Conservation (phyloP, 2,888 invertebrate species). For the Agapostemon virescens region DNA sequence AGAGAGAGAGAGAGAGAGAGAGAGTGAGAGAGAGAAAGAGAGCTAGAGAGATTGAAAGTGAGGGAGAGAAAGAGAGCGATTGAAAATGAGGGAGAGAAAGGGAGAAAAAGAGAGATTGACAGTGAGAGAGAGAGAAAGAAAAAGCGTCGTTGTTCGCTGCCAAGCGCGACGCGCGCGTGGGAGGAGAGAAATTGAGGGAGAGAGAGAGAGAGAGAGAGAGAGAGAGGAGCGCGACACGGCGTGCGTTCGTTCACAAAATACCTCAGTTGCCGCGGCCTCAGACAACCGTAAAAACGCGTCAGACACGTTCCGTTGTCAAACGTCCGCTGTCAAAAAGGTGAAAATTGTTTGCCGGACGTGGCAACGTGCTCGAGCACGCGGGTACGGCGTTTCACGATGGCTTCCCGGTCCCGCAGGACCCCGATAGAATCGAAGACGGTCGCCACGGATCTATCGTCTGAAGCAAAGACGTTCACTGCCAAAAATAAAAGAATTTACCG, state of each 20-base stretch:
- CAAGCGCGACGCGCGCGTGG: not conserved
- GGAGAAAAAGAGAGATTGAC: slow-evolving; percentile 11
- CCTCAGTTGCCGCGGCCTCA: slow-evolving; percentile 79
- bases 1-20: slow-evolving; percentile 9
- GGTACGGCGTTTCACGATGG: not conserved
- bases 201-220: slow-evolving; percentile 1
- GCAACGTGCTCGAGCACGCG: slow-evolving; percentile 3
- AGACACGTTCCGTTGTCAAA: not conserved
- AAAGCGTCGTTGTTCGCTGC: not conserved
- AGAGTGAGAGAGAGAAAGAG: slow-evolving; percentile 14
- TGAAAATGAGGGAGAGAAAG: slow-evolving; percentile 1
- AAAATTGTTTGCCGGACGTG: not conserved
- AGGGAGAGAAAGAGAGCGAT: slow-evolving; percentile 15
- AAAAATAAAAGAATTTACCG: slow-evolving; percentile 46
- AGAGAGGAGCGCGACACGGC: slow-evolving; percentile 63
- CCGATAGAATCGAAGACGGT: not conserved
- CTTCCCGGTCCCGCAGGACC: not conserved
- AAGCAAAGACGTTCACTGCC: slow-evolving; percentile 62
- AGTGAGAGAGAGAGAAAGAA: not conserved
- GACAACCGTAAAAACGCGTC: slow-evolving; percentile 59
- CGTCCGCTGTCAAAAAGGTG: not conserved
- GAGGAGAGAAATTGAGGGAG: not conserved
- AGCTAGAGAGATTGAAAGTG: not conserved
- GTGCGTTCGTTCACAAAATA: slow-evolving; percentile 76
- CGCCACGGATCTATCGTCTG: slow-evolving; percentile 26